phyloP scores from a whole-genome alignment of 2,113 vertebrate species.

The Sander vitreus region DNA sequence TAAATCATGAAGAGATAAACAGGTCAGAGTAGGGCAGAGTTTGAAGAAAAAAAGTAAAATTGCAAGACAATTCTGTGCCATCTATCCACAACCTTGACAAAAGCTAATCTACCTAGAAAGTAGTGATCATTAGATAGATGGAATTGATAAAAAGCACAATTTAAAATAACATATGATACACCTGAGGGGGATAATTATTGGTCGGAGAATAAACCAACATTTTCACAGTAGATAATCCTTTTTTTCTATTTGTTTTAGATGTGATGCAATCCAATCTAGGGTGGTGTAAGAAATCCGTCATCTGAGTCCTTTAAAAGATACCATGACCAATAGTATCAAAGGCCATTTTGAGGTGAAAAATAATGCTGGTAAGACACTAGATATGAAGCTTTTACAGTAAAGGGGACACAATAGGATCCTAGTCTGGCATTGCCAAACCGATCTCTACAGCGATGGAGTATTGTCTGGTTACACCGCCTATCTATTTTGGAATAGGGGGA shows the following conservation, averaged over 20 bases:
- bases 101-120: background rate
- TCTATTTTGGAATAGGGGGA: no score
- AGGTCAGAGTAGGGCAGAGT: background rate
- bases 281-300: background rate
- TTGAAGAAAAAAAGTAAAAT: background rate
- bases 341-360: slow-evolving; percentile 1
- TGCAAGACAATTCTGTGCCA: background rate
- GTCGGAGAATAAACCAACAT: background rate
- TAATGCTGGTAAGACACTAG: background rate
- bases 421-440: no score
- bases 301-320: background rate
- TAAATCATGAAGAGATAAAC: background rate
- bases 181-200: background rate
- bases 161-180: slow-evolving; percentile 9
- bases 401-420: background rate
- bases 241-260: slow-evolving; percentile 1
- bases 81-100: background rate
- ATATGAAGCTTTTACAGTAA: background rate
- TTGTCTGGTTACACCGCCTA: no score
- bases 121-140: background rate
- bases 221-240: background rate
- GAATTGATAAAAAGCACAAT: slow-evolving; percentile 6
- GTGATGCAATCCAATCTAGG: slow-evolving; percentile 4
- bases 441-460: no score
- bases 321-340: background rate